Evolutionary conservation across 2,797 vertebrate genomes (phyloP).

Genomic region (Mycteria americana): DNA sequence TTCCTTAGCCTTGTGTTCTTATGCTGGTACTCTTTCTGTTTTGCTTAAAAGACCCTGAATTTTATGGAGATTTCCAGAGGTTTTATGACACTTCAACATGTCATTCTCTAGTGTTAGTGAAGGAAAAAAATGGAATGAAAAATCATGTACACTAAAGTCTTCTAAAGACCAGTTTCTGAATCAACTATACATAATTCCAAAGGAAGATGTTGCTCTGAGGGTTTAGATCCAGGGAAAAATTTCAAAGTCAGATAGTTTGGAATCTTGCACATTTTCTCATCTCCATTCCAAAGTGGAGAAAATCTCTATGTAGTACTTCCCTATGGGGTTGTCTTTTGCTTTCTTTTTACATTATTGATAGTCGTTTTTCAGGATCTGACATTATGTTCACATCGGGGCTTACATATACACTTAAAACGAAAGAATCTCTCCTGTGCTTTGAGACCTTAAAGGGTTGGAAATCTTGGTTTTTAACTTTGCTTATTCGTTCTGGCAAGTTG

Average conservation of each 20-base stretch:
- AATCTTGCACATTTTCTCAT: background rate
- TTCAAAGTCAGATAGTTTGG: background rate
- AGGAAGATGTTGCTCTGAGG: background rate
- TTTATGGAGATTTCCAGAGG: background rate
- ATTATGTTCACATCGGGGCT: background rate
- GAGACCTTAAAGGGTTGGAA: background rate
- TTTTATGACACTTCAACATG: background rate
- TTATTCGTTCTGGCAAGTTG: background rate
- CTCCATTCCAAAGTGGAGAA: slow-evolving; percentile 3
- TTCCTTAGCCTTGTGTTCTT: background rate
- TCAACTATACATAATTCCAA: background rate
- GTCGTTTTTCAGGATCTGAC: slow-evolving; percentile 15
- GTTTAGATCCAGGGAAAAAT: background rate
- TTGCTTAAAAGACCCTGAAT: background rate
- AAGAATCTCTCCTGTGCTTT: background rate
- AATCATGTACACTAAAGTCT: background rate
- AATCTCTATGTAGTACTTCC: background rate
- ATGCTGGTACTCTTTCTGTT: background rate
- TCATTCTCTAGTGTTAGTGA: background rate
- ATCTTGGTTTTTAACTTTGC: background rate
- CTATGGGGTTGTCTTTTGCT: background rate
- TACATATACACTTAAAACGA: background rate
- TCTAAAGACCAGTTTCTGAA: background rate
- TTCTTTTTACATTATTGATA: slow-evolving; percentile 18
- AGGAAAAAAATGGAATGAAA: background rate